phyloP scores from a whole-genome alignment of 2,888 invertebrate species.

The Tortrix viridana region DNA sequence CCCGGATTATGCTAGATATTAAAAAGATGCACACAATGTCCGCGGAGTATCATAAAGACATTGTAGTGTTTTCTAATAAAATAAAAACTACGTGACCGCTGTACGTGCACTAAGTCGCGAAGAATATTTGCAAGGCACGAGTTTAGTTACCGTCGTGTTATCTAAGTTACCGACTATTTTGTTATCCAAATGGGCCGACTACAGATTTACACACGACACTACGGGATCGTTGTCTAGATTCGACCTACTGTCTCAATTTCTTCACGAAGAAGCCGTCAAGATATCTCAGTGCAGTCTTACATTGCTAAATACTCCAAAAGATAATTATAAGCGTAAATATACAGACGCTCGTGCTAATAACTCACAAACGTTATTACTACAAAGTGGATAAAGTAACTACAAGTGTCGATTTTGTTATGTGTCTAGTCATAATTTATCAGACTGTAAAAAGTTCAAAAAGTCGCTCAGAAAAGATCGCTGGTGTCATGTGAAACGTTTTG shows the following conservation, averaged over 20 bases:
- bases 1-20: slow-evolving; percentile 38
- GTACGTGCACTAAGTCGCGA: background rate
- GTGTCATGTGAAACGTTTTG: slow-evolving; percentile 6
- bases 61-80: background rate
- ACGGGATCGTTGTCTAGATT: background rate
- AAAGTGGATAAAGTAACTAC: background rate
- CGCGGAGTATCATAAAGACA: background rate
- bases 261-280: slow-evolving; percentile 14
- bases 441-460: slow-evolving; percentile 5
- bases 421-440: background rate
- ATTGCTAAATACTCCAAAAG: background rate
- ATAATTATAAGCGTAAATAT: background rate
- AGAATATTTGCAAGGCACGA: background rate
- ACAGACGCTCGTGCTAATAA: background rate
- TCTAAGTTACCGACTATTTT: slow-evolving; percentile 13
- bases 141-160: slow-evolving; percentile 7
- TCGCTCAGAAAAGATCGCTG: background rate
- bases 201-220: background rate
- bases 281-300: slow-evolving; percentile 6
- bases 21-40: slow-evolving; percentile 40
- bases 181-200: slow-evolving; percentile 20
- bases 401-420: background rate
- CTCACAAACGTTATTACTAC: background rate
- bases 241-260: slow-evolving; percentile 1
- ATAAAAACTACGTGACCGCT: background rate